Percentiles rank a stretch among this genome's conserved stretches.
Evolutionary conservation across 2,797 vertebrate genomes (phyloP).

Genomic region (Amphiprion clarkii): DNA sequence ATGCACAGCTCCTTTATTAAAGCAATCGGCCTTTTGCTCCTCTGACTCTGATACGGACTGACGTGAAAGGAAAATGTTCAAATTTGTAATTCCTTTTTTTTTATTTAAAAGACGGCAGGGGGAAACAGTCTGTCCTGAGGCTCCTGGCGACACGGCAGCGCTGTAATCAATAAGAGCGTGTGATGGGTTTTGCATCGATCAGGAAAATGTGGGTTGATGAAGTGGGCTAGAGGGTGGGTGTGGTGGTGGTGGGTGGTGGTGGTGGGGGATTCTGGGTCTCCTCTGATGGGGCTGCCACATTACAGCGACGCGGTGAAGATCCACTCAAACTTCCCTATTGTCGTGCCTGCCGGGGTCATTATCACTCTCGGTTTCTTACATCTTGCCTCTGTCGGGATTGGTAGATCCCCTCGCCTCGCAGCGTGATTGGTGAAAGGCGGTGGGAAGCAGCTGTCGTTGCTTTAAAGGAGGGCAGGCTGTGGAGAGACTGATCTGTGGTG

Average conservation of each 20-base stretch:
- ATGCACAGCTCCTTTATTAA: conserved; percentile 67
- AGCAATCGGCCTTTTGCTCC: conserved; percentile 66
- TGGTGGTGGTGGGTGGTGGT: neutral
- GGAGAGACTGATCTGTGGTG: conserved; percentile 44
- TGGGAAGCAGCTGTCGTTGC: conserved; percentile 70
- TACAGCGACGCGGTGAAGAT: conserved; percentile 55
- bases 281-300: conserved; percentile 60
- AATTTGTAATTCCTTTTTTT: conserved; percentile 73
- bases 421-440: conserved; percentile 42
- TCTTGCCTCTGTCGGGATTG: conserved; percentile 24
- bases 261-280: conserved; percentile 41
- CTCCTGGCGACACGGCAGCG: conserved; percentile 78
- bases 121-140: conserved; percentile 77
- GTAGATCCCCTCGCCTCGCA: conserved; percentile 17
- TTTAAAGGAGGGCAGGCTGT: conserved; percentile 62
- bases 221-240: conserved; percentile 63
- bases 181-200: conserved; percentile 85
- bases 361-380: conserved; percentile 53
- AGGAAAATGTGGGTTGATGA: conserved; percentile 84
- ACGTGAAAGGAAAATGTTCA: conserved; percentile 78
- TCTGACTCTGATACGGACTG: conserved; percentile 80
- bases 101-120: conserved; percentile 75
- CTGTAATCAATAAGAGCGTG: conserved; percentile 81
- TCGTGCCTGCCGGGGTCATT: conserved; percentile 52
- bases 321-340: conserved; percentile 55